Base-by-base conservation (phyloP, 2,888 invertebrate genomes). In the Lysandra coridon region DNA sequence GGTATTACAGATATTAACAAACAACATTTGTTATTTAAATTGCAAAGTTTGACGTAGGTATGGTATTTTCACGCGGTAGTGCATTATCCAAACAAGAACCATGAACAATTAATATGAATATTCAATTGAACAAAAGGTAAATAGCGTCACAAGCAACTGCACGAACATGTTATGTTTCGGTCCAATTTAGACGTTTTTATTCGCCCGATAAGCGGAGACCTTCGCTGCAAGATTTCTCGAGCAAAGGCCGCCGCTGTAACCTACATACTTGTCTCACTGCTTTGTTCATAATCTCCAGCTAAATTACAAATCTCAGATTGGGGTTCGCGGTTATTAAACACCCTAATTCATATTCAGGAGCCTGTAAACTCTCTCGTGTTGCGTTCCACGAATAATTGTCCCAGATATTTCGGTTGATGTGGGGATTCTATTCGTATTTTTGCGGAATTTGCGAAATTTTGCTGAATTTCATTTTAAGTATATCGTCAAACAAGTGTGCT, bases 171-270 rank as follows among this genome's bases (percentile, higher is more conserved):
- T 49, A 49, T 23, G 17, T 53, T 30, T 53, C 53, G 76, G 53
- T 33, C 33, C 76, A 53, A 76, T 76, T 53, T 30, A 17, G 30
- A 44, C 23, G 75, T 76, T 76, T 75, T 33, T 76, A 76, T 76
- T 57, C 76, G 76, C 76, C 30, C 76, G 76, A 76, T 76, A 76
- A 30, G 76, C 76, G 53, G 30, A 53, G 76, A 14, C 76, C 76
- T 76, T 76, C 73, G 76, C 14, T n/a, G 74, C 69, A 44, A 57
- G 76, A 76, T 76, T 76, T 76, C 76, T 76, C 76, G 53, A 76
- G 30, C 76, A 53, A 53, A 76, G 76, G 76, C 76, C 76, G 76
- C 53, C 23, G 75, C 10, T 30, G 17, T 76, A 76, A 76, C 76
- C 76, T 76, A 76, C 76, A 76, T 76, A 76, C 76, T 53, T 49